Evolutionary conservation across 2,888 invertebrate species (phyloP).

Genomic region (Sinhomidia bicolor): DNA sequence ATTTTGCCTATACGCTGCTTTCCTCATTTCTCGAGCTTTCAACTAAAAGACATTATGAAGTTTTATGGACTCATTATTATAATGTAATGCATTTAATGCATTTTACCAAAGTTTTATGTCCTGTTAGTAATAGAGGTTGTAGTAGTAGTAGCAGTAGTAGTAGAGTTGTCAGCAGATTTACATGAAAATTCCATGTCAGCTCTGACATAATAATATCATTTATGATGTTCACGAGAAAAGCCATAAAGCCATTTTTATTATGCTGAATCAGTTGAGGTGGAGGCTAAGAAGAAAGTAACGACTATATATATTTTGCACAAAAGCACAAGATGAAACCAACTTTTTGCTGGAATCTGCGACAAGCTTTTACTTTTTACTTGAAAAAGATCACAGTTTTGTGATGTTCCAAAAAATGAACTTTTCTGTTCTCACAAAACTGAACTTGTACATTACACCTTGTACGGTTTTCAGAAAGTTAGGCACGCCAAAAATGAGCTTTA

Average conservation of each 20-base stretch:
- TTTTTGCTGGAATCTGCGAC: too few species aligned
- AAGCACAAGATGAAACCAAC: too few species aligned
- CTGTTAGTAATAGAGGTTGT: too few species aligned
- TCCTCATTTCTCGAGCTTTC: slow-evolving; percentile 23
- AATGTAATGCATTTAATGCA: slow-evolving; percentile 49
- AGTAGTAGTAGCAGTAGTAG: not conserved
- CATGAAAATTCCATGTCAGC: slow-evolving; percentile 43
- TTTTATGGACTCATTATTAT: slow-evolving; percentile 54
- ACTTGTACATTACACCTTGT: too few species aligned
- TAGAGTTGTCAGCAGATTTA: slow-evolving; percentile 34
- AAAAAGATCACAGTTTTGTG: too few species aligned
- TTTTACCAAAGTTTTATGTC: slow-evolving; percentile 37
- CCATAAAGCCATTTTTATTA: slow-evolving; percentile 47
- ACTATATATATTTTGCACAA: too few species aligned
- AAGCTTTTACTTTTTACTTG: too few species aligned
- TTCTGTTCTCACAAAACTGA: too few species aligned
- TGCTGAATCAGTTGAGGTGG: slow-evolving; percentile 51
- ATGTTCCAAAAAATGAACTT: too few species aligned
- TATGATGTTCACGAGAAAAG: slow-evolving; percentile 39
- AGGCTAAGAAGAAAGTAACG: not conserved
- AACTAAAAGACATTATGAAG: slow-evolving; percentile 23
- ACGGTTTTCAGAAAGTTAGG: too few species aligned
- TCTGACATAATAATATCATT: slow-evolving; percentile 17
- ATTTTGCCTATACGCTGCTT: not conserved
- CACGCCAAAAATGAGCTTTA: too few species aligned